These are phyloP conservation scores for Rhizoglyphus robini DNA, from an alignment of 1,140 invertebrate genomes.

Conservation along the genomic window DNA sequence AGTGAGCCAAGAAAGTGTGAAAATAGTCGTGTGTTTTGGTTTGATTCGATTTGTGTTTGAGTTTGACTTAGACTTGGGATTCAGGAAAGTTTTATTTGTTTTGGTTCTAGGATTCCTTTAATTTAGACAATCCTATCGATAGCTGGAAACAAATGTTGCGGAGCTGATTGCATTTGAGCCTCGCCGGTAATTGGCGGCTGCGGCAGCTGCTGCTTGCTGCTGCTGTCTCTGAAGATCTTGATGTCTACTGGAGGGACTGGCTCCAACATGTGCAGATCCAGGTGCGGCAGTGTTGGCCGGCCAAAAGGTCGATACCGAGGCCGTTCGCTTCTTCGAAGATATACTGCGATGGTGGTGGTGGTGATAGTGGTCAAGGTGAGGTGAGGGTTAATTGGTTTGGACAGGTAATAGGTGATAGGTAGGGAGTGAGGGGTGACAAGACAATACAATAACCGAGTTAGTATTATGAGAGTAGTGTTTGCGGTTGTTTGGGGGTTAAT, in stretches of 20 bases:
- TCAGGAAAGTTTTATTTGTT: no score
- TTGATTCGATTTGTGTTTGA: no score
- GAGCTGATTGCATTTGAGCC: constrained; percentile 43
- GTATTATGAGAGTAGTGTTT: not conserved
- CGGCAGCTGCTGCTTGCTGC: constrained; percentile 44
- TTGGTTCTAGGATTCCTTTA: no score
- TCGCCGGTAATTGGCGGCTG: constrained; percentile 52
- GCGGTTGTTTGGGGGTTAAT: not conserved
- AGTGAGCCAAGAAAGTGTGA: no score
- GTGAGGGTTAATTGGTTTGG: not conserved
- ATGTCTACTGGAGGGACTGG: not conserved
- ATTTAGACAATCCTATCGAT: not conserved
- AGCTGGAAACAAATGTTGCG: not conserved
- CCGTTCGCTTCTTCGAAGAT: constrained; percentile 12
- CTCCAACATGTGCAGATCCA: no score
- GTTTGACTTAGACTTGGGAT: no score
- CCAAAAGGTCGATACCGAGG: constrained; percentile 12
- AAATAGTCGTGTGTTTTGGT: no score
- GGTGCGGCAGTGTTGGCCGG: not conserved
- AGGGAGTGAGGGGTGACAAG: no score
- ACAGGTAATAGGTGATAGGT: no score
- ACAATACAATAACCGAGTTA: not conserved
- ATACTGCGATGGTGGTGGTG: not conserved
- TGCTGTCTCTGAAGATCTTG: not conserved
- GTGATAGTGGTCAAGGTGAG: not conserved